phyloP scores from a whole-genome alignment of 1,140 invertebrate genomes.

The Magallana ariakensis region DNA sequence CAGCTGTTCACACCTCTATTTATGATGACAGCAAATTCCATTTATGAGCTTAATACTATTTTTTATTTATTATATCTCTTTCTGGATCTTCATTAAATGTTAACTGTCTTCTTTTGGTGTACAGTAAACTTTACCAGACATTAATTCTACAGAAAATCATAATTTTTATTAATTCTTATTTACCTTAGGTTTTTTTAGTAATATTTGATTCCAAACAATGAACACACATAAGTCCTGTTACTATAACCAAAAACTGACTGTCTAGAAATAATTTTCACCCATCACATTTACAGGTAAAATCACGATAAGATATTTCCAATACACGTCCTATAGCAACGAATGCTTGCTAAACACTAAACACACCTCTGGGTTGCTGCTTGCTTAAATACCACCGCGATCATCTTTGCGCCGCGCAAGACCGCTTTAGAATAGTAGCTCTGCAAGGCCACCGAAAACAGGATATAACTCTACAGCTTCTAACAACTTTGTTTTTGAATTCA shows the following conservation, averaged over 20 bases:
- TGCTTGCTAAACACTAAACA: conserved; percentile 19
- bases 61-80: background rate
- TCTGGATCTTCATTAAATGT: background rate
- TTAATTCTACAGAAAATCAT: no score
- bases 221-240: background rate
- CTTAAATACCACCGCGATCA: conserved; percentile 18
- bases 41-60: background rate
- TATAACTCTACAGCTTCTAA: conserved; percentile 26
- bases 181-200: background rate
- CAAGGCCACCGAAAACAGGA: background rate
- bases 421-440: conserved; percentile 11
- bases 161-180: background rate
- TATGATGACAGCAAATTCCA: background rate
- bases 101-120: background rate
- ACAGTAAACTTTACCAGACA: background rate
- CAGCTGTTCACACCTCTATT: background rate
- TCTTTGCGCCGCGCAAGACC: conserved; percentile 6
- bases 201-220: background rate
- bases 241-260: background rate
- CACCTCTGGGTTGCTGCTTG: conserved; percentile 1
- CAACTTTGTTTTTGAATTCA: conserved; percentile 36
- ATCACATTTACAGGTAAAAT: background rate
- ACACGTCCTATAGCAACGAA: conserved; percentile 23
- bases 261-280: background rate
- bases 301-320: conserved; percentile 9